Evolutionary conservation across 2,888 invertebrate species (phyloP), one percentile per base, ranked within the genome.

Genomic region (Charanyca ferruginea): DNA sequence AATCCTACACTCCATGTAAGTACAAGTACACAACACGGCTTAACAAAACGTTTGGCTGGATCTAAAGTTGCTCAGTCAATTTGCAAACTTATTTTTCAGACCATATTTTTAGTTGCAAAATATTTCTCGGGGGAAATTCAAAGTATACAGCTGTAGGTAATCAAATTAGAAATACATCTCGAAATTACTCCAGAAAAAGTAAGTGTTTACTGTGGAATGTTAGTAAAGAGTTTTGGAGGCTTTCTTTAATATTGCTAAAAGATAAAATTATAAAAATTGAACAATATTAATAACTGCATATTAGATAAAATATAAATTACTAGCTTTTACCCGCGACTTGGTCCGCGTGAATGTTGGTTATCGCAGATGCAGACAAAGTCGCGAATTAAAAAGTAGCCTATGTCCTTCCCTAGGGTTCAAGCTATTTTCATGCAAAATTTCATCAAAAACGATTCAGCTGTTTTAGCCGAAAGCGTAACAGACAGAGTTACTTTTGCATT

Each of bases 111-210:
- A 58, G 54, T 53, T 58, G 32, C 38, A 32, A 47, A 61, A 55
- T 70, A 69, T 63, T 63, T 54, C 73, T 65, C 66, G 9, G 13
- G 68, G 73, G 77, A 80, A 80, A 80, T 77, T 59, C 63, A 20
- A 68, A 71, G 48, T 54, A 38, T 38, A 65, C 28, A 28, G 45
- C 51, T 48, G 53, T 53, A 22, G n/a, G 41, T 45, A 61, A 63
- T 62, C 35, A 65, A 69, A 62, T 77, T 48, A 79, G 42, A 67
- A 76, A 80, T 60, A 80, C 42, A 75, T 68, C 38, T 63, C n/a
- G 1, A 64, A 64, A 75, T 79, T 55, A 62, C 25, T 66, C 18
- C 7, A 45, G n/a, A 57, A 38, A 51, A 52, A 58, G 18, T 25
- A 44, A 25, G 22, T 38, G 28, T 74, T 42, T 45, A 13, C 8